A percentile compares a stretch with the other conserved stretches of the same genome.
Conservation (phyloP, 2,888 invertebrate species). For the Myathropa florea region DNA sequence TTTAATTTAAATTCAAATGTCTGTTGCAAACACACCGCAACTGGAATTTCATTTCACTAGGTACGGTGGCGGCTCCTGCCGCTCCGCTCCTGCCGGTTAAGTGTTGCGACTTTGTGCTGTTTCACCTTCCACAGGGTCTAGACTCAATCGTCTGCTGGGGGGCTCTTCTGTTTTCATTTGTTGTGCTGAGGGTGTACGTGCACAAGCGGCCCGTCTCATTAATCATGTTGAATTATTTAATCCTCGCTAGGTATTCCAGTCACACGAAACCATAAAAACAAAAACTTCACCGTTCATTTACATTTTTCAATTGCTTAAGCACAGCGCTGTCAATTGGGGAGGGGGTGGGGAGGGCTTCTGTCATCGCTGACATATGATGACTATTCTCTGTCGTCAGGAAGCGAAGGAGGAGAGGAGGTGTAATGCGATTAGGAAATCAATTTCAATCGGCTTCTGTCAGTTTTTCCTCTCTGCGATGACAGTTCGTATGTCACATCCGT, state of each 20-base stretch:
- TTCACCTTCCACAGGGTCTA: conserved; percentile 41
- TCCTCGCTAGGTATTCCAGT: conserved; percentile 37
- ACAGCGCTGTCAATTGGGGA: conserved; percentile 12
- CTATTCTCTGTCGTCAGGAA: background rate
- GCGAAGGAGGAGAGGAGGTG: background rate
- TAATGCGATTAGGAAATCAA: conserved; percentile 17
- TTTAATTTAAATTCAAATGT: conserved; percentile 68
- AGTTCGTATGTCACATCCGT: conserved; percentile 26
- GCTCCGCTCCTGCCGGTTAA: conserved; percentile 2
- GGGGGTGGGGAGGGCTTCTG: background rate
- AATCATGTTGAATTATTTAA: conserved; percentile 54
- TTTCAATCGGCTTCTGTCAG: conserved; percentile 14
- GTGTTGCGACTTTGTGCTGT: conserved; percentile 13
- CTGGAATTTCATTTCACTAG: conserved; percentile 41
- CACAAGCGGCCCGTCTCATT: conserved; percentile 51
- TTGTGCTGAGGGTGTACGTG: conserved; percentile 37
- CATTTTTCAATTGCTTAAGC: conserved; percentile 30
- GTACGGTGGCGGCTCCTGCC: background rate
- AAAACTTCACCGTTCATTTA: conserved; percentile 54
- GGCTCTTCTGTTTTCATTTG: background rate
- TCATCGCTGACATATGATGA: conserved; percentile 11
- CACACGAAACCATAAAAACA: conserved; percentile 28
- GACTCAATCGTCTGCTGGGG: conserved; percentile 7
- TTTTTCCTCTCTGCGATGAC: background rate
- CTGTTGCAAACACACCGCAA: conserved; percentile 33